These are phyloP conservation scores for Drosophila paracracens DNA, from an alignment of 2,888 invertebrate species.

Conservation along the genomic window DNA sequence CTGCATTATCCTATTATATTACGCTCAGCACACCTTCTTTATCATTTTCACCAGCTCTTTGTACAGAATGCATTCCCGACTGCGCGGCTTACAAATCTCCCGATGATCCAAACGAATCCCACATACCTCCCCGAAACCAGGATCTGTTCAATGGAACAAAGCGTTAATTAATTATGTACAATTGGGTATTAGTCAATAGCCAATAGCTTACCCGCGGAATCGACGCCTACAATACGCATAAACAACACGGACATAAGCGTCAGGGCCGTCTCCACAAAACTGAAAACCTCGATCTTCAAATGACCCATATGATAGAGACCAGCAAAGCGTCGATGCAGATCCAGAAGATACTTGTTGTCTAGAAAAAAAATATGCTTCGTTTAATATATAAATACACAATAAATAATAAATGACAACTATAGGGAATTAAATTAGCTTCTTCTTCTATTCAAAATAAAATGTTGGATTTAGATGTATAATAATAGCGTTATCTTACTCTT, in stretches of 20 bases:
- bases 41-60: conserved; percentile 89
- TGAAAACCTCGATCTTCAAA: conserved; percentile 87
- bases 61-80: conserved; percentile 89
- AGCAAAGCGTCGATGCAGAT: conserved; percentile 88
- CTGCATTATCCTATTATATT: conserved; percentile 7
- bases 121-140: conserved; percentile 91
- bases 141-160: conserved; percentile 86
- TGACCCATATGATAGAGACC: conserved; percentile 86
- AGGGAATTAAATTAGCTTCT: too few relatives aligned
- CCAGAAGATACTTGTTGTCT: conserved; percentile 90
- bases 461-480: neutral
- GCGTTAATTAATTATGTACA: neutral
- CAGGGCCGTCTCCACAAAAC: conserved; percentile 91
- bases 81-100: conserved; percentile 94
- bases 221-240: conserved; percentile 90
- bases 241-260: conserved; percentile 91
- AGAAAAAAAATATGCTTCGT: neutral
- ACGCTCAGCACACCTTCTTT: conserved; percentile 83
- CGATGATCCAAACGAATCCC: conserved; percentile 92
- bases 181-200: fast-evolving
- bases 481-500: conserved; percentile 87
- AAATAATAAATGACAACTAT: too few relatives aligned
- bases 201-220: conserved; percentile 89
- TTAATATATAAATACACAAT: neutral
- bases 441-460: too few relatives aligned